phyloP scores from a whole-genome alignment of 2,888 invertebrate species.

The Heliconius ismenius region DNA sequence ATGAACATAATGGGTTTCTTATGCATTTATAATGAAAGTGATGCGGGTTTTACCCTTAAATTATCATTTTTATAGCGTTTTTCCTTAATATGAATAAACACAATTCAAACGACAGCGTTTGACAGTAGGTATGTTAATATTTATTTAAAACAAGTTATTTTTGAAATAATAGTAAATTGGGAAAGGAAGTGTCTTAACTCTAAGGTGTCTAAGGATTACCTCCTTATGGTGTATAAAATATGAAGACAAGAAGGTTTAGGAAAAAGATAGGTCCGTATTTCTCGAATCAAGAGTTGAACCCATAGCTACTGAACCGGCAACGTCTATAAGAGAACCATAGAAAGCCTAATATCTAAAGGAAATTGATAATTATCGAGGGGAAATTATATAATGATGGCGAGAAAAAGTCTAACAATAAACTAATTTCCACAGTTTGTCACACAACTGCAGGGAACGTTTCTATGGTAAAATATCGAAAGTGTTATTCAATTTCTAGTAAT shows the following conservation, averaged over 20 bases:
- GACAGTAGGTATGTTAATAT: no score
- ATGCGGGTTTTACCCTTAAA: conserved; percentile 1
- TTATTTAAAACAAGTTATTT: no score
- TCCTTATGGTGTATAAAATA: no score
- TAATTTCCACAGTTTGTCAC: conserved; percentile 26
- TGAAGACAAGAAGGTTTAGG: no score
- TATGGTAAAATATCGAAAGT: background rate
- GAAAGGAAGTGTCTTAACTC: no score
- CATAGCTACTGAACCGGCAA: background rate
- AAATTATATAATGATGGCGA: conserved; percentile 21
- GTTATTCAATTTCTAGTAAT: background rate
- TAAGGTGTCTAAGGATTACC: no score
- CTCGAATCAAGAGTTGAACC: background rate
- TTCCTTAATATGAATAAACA: background rate
- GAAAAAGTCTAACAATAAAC: conserved; percentile 31
- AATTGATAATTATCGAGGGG: conserved; percentile 33
- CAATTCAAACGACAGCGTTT: no score
- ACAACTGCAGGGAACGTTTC: background rate
- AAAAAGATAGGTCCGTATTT: no score
- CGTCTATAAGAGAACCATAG: background rate
- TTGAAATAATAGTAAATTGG: no score
- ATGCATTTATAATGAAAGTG: background rate
- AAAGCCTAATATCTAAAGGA: conserved; percentile 29
- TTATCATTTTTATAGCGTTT: background rate
- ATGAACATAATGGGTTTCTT: no score